A percentile compares a stretch with the other conserved stretches of the same genome.
Evolutionary conservation across 2,797 vertebrate genomes (phyloP).

Genomic region (Alectoris magna): DNA sequence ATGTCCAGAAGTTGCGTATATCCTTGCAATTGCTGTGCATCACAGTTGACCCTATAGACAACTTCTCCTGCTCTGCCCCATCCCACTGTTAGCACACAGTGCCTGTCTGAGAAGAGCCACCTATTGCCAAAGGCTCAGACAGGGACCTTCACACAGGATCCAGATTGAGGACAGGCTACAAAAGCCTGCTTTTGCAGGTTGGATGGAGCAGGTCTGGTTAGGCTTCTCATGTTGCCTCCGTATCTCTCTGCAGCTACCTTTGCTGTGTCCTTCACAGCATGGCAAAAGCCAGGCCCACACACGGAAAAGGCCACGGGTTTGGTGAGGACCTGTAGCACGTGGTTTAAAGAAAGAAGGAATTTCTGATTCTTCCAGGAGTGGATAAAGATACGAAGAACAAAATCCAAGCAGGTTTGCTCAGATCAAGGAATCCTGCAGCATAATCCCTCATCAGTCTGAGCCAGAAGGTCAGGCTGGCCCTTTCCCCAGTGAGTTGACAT

Average conservation of each 20-base stretch:
- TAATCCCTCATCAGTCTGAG: not conserved
- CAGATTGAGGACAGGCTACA: not conserved
- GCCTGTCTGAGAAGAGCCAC: not conserved
- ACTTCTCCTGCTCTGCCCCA: fast-evolving
- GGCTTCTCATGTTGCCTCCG: not conserved
- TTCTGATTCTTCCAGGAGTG: not conserved
- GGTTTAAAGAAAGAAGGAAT: not conserved
- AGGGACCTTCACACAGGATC: not conserved
- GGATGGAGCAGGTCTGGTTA: not conserved
- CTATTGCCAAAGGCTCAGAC: not conserved
- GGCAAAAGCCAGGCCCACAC: fast-evolving
- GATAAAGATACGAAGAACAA: not conserved
- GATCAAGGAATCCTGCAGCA: not conserved
- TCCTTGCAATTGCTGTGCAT: not conserved
- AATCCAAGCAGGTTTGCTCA: not conserved
- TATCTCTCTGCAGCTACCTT: not conserved
- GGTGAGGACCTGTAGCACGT: not conserved
- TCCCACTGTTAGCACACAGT: not conserved
- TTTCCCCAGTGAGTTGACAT: not conserved
- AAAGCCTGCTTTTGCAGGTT: not conserved
- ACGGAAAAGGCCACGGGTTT: not conserved
- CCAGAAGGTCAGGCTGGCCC: not conserved
- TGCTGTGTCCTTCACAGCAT: not conserved
- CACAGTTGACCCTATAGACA: not conserved
- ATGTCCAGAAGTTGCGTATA: not conserved